These are phyloP conservation scores for Elysia crispata DNA, from an alignment of 2,888 invertebrate genomes.

Conservation along the genomic window DNA sequence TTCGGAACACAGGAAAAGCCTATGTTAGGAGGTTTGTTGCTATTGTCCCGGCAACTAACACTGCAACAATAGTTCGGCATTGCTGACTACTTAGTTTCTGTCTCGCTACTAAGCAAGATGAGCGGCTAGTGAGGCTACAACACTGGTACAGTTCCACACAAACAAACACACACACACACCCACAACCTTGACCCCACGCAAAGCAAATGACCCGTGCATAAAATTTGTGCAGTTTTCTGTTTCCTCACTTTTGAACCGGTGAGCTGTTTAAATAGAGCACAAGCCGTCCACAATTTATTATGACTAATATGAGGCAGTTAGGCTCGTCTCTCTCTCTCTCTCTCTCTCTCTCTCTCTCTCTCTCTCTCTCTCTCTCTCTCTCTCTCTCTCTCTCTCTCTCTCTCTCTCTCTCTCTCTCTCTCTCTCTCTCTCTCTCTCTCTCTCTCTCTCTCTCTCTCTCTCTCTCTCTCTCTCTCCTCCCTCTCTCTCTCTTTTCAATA, in stretches of 20 bases:
- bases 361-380: conserved; percentile 4
- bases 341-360: conserved; percentile 31
- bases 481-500: background rate
- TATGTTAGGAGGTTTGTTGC: no score
- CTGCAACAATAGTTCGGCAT: no score
- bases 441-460: conserved; percentile 2
- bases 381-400: conserved; percentile 34
- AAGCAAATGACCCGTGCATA: no score
- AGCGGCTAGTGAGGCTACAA: no score
- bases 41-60: no score
- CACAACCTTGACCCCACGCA: no score
- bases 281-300: background rate
- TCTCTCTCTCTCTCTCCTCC: background rate
- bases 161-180: no score
- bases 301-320: background rate
- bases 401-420: conserved; percentile 10
- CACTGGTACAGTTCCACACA: no score
- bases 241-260: background rate
- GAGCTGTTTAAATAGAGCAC: background rate
- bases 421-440: conserved; percentile 11
- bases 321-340: conserved; percentile 10
- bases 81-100: no score
- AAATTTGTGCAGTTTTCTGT: background rate
- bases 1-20: no score
- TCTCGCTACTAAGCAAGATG: background rate